Evolutionary conservation across 2,797 vertebrate genomes (phyloP).

Genomic region (Phoebastria nigripes): DNA sequence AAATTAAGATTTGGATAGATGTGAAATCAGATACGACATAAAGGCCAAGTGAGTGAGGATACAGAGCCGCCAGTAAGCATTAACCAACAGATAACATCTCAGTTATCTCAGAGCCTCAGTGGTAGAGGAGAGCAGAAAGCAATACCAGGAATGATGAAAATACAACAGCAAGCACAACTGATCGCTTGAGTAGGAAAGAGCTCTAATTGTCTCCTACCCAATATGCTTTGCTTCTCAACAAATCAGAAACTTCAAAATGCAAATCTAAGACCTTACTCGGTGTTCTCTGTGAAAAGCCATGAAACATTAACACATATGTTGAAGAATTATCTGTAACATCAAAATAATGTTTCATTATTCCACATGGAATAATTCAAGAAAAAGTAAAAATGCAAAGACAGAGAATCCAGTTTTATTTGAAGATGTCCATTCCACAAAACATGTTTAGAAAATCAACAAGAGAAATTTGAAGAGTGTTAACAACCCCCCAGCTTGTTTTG

Average conservation of each 20-base stretch:
- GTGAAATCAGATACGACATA: not conserved
- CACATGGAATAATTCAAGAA: not conserved
- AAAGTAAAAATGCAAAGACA: not conserved
- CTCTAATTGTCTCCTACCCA: not conserved
- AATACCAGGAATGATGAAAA: not conserved
- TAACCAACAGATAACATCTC: not conserved
- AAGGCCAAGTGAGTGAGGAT: not conserved
- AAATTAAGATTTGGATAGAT: not conserved
- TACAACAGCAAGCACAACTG: not conserved
- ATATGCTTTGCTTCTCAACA: not conserved
- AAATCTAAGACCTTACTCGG: not conserved
- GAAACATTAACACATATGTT: not conserved
- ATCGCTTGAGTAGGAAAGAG: not conserved
- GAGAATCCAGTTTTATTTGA: not conserved
- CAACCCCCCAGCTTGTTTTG: not conserved
- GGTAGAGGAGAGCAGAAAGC: not conserved
- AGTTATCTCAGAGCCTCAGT: not conserved
- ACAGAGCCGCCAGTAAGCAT: not conserved
- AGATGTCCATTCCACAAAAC: not conserved
- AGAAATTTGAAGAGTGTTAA: not conserved
- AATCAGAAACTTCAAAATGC: not conserved
- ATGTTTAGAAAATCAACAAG: not conserved
- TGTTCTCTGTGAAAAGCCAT: not conserved
- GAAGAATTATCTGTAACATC: not conserved
- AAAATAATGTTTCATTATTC: not conserved